Percentiles rank a stretch among this genome's conserved stretches.
phyloP scores from a whole-genome alignment of 2,113 vertebrate genomes.

The Bambusicola thoracicus region DNA sequence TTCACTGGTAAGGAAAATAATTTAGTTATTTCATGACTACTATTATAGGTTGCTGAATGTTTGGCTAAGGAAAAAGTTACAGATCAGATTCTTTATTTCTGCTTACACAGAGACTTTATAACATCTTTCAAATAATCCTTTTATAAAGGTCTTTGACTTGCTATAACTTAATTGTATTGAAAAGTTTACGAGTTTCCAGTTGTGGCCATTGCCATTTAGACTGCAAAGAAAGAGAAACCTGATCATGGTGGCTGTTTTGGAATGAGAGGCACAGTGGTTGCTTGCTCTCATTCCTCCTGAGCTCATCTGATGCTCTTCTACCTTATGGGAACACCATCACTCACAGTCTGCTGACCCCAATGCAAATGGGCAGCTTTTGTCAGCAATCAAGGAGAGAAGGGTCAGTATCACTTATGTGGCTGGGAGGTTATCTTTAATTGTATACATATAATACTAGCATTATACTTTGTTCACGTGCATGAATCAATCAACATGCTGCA shows the following conservation, averaged over 20 bases:
- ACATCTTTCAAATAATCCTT: background rate
- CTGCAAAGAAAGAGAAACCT: background rate
- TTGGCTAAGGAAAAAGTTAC: background rate
- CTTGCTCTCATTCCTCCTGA: background rate
- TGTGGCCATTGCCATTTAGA: background rate
- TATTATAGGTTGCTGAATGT: background rate
- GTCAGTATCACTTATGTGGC: background rate
- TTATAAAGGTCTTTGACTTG: background rate
- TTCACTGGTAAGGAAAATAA: background rate
- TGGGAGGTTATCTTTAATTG: constrained; percentile 22
- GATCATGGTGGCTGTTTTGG: background rate
- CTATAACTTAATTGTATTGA: background rate
- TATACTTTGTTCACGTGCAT: background rate
- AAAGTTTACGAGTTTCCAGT: constrained; percentile 19
- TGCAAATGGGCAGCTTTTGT: background rate
- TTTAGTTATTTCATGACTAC: background rate
- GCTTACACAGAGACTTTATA: background rate
- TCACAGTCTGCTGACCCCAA: background rate
- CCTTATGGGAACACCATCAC: constrained; percentile 26
- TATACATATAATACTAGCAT: background rate
- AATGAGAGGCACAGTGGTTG: background rate
- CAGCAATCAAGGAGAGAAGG: background rate
- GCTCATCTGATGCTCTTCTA: background rate
- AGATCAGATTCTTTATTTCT: background rate
- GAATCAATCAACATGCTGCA: background rate